Percentiles rank a stretch among this genome's conserved stretches.
Evolutionary conservation across 1,140 invertebrate species (phyloP).

Genomic region (Venturia canescens): DNA sequence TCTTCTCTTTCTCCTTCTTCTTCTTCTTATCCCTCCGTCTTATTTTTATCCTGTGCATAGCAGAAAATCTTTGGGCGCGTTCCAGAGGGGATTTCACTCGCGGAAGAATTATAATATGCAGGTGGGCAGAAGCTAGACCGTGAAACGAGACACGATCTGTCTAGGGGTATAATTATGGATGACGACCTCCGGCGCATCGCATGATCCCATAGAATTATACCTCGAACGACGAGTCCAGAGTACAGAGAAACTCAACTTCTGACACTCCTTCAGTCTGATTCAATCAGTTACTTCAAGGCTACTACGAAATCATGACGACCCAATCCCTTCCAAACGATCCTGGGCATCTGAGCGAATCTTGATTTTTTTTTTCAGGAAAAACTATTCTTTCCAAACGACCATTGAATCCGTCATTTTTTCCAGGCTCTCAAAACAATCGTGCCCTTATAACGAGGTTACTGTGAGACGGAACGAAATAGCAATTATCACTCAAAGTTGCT

Average conservation of each 20-base stretch:
- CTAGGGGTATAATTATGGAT: too few species aligned
- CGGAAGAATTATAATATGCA: conserved; percentile 16
- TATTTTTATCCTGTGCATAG: conserved; percentile 12
- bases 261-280: too few species aligned
- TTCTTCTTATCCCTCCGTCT: background rate
- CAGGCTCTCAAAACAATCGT: background rate
- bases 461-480: conserved; percentile 28
- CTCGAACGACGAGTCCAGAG: too few species aligned
- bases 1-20: background rate
- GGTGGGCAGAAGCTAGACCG: background rate
- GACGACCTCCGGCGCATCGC: conserved; percentile 18
- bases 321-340: too few species aligned
- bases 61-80: background rate
- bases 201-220: background rate
- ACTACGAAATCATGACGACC: too few species aligned
- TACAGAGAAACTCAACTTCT: too few species aligned
- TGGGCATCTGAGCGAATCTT: too few species aligned
- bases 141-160: too few species aligned
- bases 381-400: conserved; percentile 50
- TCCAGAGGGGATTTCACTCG: background rate
- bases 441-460: conserved; percentile 35
- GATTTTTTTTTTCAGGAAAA: too few species aligned
- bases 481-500: background rate
- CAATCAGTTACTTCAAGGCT: too few species aligned
- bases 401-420: background rate